These are phyloP conservation scores for Harlomillsia oculata DNA, from an alignment of 1,140 invertebrate species.

Conservation along the genomic window DNA sequence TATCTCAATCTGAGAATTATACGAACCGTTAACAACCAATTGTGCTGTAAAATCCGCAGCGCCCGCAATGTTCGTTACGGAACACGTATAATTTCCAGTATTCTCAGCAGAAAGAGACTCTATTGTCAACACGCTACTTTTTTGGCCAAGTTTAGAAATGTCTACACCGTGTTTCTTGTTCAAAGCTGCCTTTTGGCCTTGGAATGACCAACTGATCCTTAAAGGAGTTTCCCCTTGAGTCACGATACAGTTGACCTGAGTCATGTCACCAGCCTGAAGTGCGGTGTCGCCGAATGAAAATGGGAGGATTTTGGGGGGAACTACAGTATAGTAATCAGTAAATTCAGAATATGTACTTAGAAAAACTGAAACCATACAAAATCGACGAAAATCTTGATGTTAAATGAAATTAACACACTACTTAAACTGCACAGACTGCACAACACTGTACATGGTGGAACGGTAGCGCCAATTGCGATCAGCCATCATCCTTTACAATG, in stretches of 20 bases:
- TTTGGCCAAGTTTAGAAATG: slow-evolving; percentile 47
- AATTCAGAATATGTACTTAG: no score
- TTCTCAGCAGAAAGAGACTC: slow-evolving; percentile 42
- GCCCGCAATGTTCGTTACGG: slow-evolving; percentile 55
- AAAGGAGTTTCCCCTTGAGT: slow-evolving; percentile 50
- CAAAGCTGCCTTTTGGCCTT: no score
- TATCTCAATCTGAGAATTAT: no score
- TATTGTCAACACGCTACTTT: slow-evolving; percentile 47
- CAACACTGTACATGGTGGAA: no score
- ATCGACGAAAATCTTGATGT: no score
- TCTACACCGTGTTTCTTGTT: no score
- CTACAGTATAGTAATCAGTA: no score
- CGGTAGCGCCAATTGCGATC: no score
- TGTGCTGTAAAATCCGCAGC: slow-evolving; percentile 52
- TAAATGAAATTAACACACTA: no score
- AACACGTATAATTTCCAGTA: slow-evolving; percentile 48
- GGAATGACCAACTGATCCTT: slow-evolving; percentile 45
- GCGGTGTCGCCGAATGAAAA: slow-evolving; percentile 29
- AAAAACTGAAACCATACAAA: no score
- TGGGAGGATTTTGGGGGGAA: slow-evolving; percentile 36
- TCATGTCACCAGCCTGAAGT: slow-evolving; percentile 49
- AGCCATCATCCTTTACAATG: no score
- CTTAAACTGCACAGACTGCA: background rate
- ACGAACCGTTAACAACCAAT: slow-evolving; percentile 57
- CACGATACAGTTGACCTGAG: slow-evolving; percentile 54